Percentiles rank a stretch among this genome's conserved stretches.
phyloP scores from a whole-genome alignment of 2,888 invertebrate genomes.

The Xestia ashworthii region DNA sequence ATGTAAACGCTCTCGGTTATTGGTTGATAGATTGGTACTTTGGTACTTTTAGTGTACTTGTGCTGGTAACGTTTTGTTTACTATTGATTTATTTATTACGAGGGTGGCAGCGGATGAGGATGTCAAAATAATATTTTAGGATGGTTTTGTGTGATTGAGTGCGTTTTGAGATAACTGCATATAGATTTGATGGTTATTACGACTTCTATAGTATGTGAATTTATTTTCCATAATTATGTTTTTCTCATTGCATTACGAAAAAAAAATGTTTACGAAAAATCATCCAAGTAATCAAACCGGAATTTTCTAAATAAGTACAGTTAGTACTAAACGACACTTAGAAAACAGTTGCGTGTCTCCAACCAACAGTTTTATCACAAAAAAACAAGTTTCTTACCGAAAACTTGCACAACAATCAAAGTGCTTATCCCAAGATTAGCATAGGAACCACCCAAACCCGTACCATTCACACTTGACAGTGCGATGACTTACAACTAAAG shows the following conservation, averaged over 20 bases:
- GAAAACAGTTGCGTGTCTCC: constrained; percentile 22
- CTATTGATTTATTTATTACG: constrained; percentile 64
- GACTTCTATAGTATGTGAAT: not conserved
- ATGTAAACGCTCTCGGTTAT: constrained; percentile 69
- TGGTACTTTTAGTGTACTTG: constrained; percentile 60
- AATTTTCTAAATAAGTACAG: constrained; percentile 8
- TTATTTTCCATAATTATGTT: not conserved
- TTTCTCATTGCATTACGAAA: no score
- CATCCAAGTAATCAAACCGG: not conserved
- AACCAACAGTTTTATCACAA: constrained; percentile 6
- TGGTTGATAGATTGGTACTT: constrained; percentile 77
- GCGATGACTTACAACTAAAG: constrained; percentile 42
- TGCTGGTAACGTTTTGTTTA: constrained; percentile 53
- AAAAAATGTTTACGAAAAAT: no score
- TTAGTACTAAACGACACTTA: constrained; percentile 19
- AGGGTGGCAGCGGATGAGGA: constrained; percentile 49
- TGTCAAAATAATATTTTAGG: constrained; percentile 65
- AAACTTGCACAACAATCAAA: constrained; percentile 44
- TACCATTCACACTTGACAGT: constrained; percentile 50
- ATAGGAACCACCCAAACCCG: constrained; percentile 45
- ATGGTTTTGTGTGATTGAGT: constrained; percentile 56
- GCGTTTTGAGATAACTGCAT: not conserved
- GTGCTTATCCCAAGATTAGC: constrained; percentile 49
- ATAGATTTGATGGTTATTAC: not conserved
- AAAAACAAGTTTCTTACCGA: constrained; percentile 32